phyloP scores from a whole-genome alignment of 2,797 vertebrate genomes.

The Chaetodon trifasciatus region DNA sequence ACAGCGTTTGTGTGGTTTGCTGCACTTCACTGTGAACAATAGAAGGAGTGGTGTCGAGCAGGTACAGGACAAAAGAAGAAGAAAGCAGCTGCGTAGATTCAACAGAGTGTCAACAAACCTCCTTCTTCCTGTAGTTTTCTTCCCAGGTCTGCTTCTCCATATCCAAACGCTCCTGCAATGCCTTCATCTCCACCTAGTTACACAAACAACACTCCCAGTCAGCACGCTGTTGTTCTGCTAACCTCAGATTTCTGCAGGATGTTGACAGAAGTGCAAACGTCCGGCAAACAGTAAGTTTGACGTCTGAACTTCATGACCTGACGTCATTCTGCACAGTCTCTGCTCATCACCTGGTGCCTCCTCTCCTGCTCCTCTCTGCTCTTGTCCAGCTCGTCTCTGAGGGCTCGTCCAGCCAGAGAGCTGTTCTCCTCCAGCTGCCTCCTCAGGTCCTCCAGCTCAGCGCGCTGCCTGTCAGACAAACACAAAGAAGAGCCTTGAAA shows the following conservation, averaged over 20 bases:
- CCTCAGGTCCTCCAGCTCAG: slow-evolving; percentile 90
- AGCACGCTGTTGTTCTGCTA: neutral
- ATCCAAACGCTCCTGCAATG: slow-evolving; percentile 89
- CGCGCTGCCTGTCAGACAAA: slow-evolving; percentile 87
- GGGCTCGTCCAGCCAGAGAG: slow-evolving; percentile 80
- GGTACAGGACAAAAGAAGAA: too few relatives aligned
- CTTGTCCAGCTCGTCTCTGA: slow-evolving; percentile 91
- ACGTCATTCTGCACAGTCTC: neutral
- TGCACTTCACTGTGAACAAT: neutral
- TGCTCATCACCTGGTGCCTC: slow-evolving; percentile 89
- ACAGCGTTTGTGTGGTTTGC: neutral
- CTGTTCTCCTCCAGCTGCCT: slow-evolving; percentile 91
- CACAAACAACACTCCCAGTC: slow-evolving; percentile 9
- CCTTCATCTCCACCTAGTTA: slow-evolving; percentile 89
- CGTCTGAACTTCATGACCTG: neutral
- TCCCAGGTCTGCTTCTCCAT: slow-evolving; percentile 93
- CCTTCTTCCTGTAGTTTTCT: slow-evolving; percentile 91
- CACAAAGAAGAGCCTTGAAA: neutral
- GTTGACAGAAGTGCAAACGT: neutral
- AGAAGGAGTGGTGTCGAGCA: neutral
- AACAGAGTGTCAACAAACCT: slow-evolving; percentile 82
- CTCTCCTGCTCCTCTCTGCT: slow-evolving; percentile 91
- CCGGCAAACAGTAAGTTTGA: too few relatives aligned
- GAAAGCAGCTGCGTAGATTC: neutral
- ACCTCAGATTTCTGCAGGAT: neutral